A percentile compares a stretch with the other conserved stretches of the same genome.
Conservation (phyloP, 2,797 vertebrate species). For the Acanthopagrus latus region DNA sequence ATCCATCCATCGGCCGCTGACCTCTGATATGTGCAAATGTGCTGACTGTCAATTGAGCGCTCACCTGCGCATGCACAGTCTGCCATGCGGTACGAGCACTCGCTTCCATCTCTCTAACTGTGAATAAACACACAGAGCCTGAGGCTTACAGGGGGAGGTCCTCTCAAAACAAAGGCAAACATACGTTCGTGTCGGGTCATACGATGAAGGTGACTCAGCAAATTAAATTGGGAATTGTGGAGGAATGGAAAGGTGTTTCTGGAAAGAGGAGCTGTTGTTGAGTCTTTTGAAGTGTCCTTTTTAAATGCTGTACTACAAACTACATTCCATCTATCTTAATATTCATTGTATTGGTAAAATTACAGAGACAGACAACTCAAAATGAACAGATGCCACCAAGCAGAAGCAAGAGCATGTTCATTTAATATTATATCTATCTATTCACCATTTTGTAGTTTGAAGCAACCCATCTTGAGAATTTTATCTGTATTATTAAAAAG, state of each 20-base stretch:
- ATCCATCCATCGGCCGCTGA: conserved; percentile 18
- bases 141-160: not conserved
- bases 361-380: not conserved
- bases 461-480: too few relatives aligned
- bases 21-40: conserved; percentile 33
- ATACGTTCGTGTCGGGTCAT: not conserved
- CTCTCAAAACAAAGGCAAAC: conserved; percentile 11
- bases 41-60: conserved; percentile 23
- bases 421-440: too few relatives aligned
- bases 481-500: too few relatives aligned
- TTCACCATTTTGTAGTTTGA: too few relatives aligned
- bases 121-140: not conserved
- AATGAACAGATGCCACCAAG: too few relatives aligned
- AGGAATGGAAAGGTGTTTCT: not conserved
- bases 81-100: not conserved
- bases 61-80: conserved; percentile 16
- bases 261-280: not conserved
- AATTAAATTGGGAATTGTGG: not conserved
- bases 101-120: conserved; percentile 1
- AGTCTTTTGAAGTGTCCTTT: not conserved
- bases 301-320: not conserved
- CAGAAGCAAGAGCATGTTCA: too few relatives aligned
- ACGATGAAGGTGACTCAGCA: conserved; percentile 5
- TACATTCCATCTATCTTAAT: not conserved
- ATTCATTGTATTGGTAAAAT: not conserved